Base-by-base conservation (phyloP, 1,140 invertebrate genomes). In the Neoseiulus cucumeris region DNA sequence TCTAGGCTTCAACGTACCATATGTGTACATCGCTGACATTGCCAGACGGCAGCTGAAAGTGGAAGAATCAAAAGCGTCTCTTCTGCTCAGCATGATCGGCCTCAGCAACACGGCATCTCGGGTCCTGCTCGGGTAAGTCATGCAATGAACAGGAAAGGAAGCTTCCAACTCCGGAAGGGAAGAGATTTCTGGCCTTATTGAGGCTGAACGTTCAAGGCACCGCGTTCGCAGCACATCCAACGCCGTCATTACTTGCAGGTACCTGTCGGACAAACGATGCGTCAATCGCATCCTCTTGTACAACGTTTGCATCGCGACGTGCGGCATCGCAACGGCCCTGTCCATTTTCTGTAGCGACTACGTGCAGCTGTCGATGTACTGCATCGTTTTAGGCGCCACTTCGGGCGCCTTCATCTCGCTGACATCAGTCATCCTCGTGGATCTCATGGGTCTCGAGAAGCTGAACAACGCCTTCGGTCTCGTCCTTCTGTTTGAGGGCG, bases 1-100 rank as follows among this genome's bases (percentile, higher is more conserved):
- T 39, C 4, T 9, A 39, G 93, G 93, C 39, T 98, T 94, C 79
- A 92, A 95, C 75, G 84, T 94, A 71, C 93, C 93, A 65, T 89
- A 93, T 77, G 80, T 95, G 68, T 89, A 87, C 75, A 80, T 88
- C 44, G 82, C 82, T 78, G 78, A 83, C 47, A 81, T 83, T 75
- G 83, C 84, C 2, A 76, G 51, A 17, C 51, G 51, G 12, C 25
- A 59, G 22, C 51, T 59, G 51, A 33, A 14, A 12, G 78, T 78
- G 4, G 68, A 69, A 2, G 69, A 73, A 29, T 66, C 69, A 0
- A 64, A 74, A 20, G 76, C 77, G 0, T 72, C 77, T 25, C 73
- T 72, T 41, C 72, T 80, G 22, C 69, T 82, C 45, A 77, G 79
- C 7, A 71, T 73, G 0, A 79, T 81, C 64, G 80, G 80, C 2